Evolutionary conservation across 2,888 invertebrate species (phyloP).

Genomic region (Charanyca ferruginea): DNA sequence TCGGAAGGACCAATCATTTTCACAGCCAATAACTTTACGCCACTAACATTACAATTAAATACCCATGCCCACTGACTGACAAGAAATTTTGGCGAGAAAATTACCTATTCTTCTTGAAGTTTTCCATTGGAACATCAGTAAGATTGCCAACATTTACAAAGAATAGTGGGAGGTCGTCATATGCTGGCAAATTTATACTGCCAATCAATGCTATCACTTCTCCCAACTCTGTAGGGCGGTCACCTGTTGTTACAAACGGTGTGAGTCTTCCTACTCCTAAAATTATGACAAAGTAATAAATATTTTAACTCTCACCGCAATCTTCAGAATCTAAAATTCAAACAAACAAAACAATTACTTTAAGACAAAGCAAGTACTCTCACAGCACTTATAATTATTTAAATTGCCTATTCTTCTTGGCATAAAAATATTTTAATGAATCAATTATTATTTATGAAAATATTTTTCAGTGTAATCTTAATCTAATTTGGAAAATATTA

Average conservation of each 20-base stretch:
- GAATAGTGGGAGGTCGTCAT: conserved; percentile 81
- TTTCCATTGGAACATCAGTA: conserved; percentile 74
- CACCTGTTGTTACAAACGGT: conserved; percentile 74
- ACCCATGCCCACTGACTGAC: too few relatives aligned
- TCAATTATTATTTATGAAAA: too few relatives aligned
- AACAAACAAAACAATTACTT: conserved; percentile 9
- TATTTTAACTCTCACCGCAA: not conserved
- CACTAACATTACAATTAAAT: too few relatives aligned
- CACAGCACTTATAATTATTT: not conserved
- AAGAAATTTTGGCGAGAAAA: conserved; percentile 11
- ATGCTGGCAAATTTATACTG: conserved; percentile 80
- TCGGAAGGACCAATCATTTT: too few relatives aligned
- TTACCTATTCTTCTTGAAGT: conserved; percentile 76
- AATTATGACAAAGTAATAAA: not conserved
- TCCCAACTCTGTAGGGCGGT: conserved; percentile 74
- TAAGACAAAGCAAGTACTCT: not conserved
- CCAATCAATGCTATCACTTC: conserved; percentile 80
- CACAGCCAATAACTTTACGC: too few relatives aligned
- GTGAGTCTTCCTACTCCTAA: conserved; percentile 81
- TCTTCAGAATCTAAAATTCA: not conserved
- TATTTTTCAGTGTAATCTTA: too few relatives aligned
- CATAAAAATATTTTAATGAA: too few relatives aligned
- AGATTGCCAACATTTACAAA: conserved; percentile 81
- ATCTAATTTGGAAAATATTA: too few relatives aligned
- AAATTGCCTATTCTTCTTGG: not conserved